Evolutionary conservation across 2,888 invertebrate species (phyloP).

Genomic region (Heliconius ismenius): DNA sequence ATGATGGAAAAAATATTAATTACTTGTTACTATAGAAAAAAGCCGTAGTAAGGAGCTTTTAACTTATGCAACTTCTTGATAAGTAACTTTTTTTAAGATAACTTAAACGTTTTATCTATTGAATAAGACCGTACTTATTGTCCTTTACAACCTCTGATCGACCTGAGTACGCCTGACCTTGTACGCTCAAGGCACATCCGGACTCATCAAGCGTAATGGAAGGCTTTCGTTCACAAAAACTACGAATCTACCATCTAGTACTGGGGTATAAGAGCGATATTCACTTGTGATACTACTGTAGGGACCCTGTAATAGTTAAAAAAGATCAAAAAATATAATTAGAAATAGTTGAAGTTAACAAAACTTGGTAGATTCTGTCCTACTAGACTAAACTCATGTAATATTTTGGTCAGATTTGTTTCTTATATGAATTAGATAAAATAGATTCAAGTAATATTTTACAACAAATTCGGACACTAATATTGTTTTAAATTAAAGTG

Average conservation of each 20-base stretch:
- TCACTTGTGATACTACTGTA: neutral
- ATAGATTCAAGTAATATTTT: neutral
- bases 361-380: neutral
- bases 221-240: slow-evolving; percentile 37
- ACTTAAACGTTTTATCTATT: slow-evolving; percentile 63
- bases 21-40: neutral
- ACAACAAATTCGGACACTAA: slow-evolving; percentile 11
- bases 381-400: neutral
- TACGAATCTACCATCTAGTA: slow-evolving; percentile 26
- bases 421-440: neutral
- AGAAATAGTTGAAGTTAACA: neutral
- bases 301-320: slow-evolving; percentile 26
- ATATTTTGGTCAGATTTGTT: neutral
- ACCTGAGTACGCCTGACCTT: slow-evolving; percentile 66
- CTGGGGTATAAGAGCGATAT: slow-evolving; percentile 23
- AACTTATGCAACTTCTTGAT: neutral
- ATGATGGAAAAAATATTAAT: neutral
- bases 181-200: slow-evolving; percentile 73
- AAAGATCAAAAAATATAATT: slow-evolving; percentile 18
- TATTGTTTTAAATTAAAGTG: slow-evolving; percentile 35
- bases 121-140: slow-evolving; percentile 68
- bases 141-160: slow-evolving; percentile 67
- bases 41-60: neutral
- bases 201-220: slow-evolving; percentile 56
- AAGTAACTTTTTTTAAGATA: slow-evolving; percentile 42